Base-by-base conservation (phyloP, 1,140 invertebrate genomes). In the Bombus superbus region DNA sequence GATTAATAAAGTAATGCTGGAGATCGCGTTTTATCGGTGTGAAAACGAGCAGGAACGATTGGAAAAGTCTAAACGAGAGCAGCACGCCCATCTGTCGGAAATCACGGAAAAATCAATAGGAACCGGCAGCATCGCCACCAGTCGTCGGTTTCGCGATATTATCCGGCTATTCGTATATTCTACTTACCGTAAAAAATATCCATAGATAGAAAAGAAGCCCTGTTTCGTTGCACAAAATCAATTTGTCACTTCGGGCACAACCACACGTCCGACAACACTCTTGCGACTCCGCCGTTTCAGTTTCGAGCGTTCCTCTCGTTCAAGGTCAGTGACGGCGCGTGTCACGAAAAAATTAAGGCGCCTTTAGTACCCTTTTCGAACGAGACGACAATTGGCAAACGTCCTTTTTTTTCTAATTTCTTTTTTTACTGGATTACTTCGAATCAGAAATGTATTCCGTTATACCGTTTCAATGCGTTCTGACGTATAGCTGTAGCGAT, bases 231-330 rank as follows among this genome's bases (percentile, higher is more conserved):
- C 76, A 89, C 83, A 83, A 78, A 88, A 90, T 91, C 85, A 88
- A 92, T 91, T 93, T 92, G 89, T 92, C 91, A 92, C 89, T 93
- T 92, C 89, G 69, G 75, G 66, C 88, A 90, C 92, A 86, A 90
- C 86, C 84, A 87, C 89, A 89, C 89, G 89, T 89, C 89, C 85
- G 86, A 92, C 91, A 92, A 93, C 91, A 92, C 91, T 91, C 86
- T 82, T 86, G 69, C 87, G 90, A 92, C 92, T 92, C 91, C 79
- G 68, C 72, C 90, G 91, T 91, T 92, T 83, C 92, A 80, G 83
- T 84, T 93, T 90, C 92, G 81, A 82, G 75, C 86, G 88, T 91
- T 91, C 90, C 90, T 71, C 42, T 74, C 83, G 76, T 91, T 81
- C 79, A 71, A 73, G 69, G 53, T 76, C 83, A 86, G 83, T 73